Base-by-base conservation (phyloP, 2,888 invertebrate species). In the Ptilodon capucinus region DNA sequence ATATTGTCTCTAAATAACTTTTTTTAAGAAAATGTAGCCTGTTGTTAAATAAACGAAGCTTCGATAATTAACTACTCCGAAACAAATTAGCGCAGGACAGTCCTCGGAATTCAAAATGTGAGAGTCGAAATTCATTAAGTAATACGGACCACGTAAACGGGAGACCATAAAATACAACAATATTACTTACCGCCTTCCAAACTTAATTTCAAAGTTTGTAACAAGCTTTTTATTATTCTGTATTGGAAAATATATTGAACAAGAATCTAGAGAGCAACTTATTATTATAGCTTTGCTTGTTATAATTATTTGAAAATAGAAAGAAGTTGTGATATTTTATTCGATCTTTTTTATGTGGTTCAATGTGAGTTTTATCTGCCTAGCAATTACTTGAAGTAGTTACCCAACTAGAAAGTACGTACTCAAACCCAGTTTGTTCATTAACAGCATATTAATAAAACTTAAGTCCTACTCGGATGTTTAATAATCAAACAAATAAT, bases 221-320 rank as follows among this genome's bases (percentile, higher is more conserved):
- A 57, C 53, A 63, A 58, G 54, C 48, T 63, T 61, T 58, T 64
- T 61, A 66, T 59, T 59, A 64, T 64, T 61, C 59, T 54, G 40
- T 35, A 51, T n/a, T 0, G n/a, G n/a, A 28, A 28, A 28, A 28
- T 3, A 28, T 8, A 28, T 3, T n/a, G 11, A 28, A 28, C 2
- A n/a, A 28, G 5, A 28, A 28, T n/a, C 1, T 3, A n/a, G 8
- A n/a, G 11, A 28, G 28, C 11, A 2, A 28, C 7, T 28, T 28
- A 28, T 28, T n/a, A 2, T n/a, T n/a, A n/a, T 28, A n/a, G 4
- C 11, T 28, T 11, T 28, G 2, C 11, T 4, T n/a, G 28, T 28
- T 4, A 21, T 21, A 7, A 21, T 21, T 21, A 21, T n/a, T n/a
- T 6, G 21, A 21, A 1, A 4, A 7, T 1, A 6, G 21, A 21